A percentile compares a stretch with the other conserved stretches of the same genome.
Evolutionary conservation across 2,888 invertebrate genomes (phyloP).

Genomic region (Parapristionchus giblindavisi): DNA sequence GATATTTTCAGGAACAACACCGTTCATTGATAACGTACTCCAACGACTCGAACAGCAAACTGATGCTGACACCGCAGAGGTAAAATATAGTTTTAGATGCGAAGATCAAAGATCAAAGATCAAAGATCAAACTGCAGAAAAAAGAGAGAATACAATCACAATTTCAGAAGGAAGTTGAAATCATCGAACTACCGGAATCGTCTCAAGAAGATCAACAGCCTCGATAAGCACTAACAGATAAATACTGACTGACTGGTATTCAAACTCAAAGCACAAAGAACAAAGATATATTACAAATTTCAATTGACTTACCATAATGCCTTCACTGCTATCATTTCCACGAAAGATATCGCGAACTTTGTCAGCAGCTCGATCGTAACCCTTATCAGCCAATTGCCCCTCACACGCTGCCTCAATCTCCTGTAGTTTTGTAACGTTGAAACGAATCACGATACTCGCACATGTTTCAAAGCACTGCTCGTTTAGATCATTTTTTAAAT

Average conservation of each 20-base stretch:
- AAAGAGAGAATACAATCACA: neutral
- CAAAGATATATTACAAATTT: neutral
- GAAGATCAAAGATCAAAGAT: neutral
- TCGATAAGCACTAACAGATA: too few relatives aligned
- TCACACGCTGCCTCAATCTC: conserved; percentile 35
- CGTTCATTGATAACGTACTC: conserved; percentile 21
- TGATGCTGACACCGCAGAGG: neutral
- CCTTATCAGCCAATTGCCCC: conserved; percentile 14
- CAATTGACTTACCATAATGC: conserved; percentile 8
- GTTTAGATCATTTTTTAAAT: too few relatives aligned
- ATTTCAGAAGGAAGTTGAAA: too few relatives aligned
- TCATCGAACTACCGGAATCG: too few relatives aligned
- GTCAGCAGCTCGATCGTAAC: conserved; percentile 10
- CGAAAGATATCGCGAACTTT: conserved; percentile 29
- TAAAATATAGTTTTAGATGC: neutral
- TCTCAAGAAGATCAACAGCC: too few relatives aligned
- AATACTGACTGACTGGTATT: neutral
- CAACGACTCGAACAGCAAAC: neutral
- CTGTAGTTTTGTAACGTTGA: too few relatives aligned
- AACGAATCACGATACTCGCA: too few relatives aligned
- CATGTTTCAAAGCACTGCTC: too few relatives aligned
- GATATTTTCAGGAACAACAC: neutral
- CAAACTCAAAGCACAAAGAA: neutral
- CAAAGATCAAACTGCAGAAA: neutral
- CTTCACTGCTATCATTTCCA: neutral